A percentile compares a stretch with the other conserved stretches of the same genome.
Evolutionary conservation across 2,888 invertebrate species (phyloP).

Genomic region (Orthonychiurus folsomi): DNA sequence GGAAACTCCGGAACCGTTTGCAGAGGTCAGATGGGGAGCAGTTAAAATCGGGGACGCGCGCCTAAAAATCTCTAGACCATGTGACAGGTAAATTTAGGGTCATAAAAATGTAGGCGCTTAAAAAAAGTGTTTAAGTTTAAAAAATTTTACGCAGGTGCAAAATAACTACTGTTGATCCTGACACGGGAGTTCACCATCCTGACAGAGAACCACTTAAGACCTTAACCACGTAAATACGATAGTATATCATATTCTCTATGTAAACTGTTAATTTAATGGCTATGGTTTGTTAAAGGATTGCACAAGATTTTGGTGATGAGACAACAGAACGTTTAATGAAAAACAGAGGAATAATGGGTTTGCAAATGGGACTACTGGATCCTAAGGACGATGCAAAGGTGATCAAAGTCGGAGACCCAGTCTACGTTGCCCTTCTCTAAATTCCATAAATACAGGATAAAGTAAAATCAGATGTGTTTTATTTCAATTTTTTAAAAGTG

Average conservation of each 20-base stretch:
- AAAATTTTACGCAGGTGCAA: conserved; percentile 30
- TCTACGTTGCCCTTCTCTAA: conserved; percentile 10
- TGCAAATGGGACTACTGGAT: conserved; percentile 10
- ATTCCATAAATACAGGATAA: too few relatives aligned
- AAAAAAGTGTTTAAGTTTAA: too few relatives aligned
- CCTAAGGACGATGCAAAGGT: background rate
- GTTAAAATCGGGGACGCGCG: conserved; percentile 42
- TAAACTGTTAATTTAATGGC: background rate
- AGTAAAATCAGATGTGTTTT: too few relatives aligned
- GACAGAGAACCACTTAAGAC: conserved; percentile 34
- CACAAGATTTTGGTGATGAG: conserved; percentile 2
- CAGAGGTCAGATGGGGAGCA: conserved; percentile 44
- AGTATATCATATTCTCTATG: background rate
- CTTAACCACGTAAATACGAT: conserved; percentile 24
- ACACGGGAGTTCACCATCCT: conserved; percentile 24
- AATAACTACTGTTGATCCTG: conserved; percentile 30
- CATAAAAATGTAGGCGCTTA: background rate
- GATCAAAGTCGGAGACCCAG: conserved; percentile 12
- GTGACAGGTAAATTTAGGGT: conserved; percentile 42
- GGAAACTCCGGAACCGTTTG: conserved; percentile 39
- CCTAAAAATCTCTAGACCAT: conserved; percentile 43
- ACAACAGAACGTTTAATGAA: background rate
- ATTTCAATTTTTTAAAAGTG: too few relatives aligned
- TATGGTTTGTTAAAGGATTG: background rate
- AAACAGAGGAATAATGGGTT: conserved; percentile 4